Conservation (phyloP, 2,113 vertebrate species). For the Hymenochirus boettgeri region DNA sequence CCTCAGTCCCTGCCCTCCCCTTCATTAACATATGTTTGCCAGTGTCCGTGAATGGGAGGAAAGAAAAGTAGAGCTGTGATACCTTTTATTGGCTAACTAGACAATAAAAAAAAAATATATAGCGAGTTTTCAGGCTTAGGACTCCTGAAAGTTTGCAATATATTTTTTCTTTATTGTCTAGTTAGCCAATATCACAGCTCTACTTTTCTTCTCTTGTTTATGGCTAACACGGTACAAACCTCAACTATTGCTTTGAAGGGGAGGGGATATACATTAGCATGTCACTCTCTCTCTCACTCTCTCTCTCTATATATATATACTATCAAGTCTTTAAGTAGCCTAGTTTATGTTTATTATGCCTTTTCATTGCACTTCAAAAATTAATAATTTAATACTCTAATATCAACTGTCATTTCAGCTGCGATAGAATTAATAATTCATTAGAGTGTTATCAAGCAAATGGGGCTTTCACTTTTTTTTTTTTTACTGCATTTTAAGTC, state of each 20-base stretch:
- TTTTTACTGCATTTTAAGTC: slow-evolving; percentile 48
- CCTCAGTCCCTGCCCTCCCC: too few relatives aligned
- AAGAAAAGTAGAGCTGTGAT: too few relatives aligned
- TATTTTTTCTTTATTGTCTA: too few relatives aligned
- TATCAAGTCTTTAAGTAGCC: slow-evolving; percentile 49
- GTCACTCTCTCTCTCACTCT: not conserved
- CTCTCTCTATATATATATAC: slow-evolving; percentile 23
- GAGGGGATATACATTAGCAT: not conserved
- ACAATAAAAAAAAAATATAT: too few relatives aligned
- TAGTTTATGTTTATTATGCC: slow-evolving; percentile 63
- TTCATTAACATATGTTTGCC: too few relatives aligned
- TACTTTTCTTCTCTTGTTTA: not conserved
- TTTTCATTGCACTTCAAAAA: slow-evolving; percentile 65
- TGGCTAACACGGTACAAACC: too few relatives aligned
- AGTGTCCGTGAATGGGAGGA: too few relatives aligned
- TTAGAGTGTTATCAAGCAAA: slow-evolving; percentile 78
- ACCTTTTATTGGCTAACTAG: too few relatives aligned
- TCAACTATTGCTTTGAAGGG: too few relatives aligned
- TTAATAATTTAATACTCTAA: slow-evolving; percentile 91
- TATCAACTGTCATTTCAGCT: slow-evolving; percentile 88
- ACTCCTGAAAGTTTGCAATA: too few relatives aligned
- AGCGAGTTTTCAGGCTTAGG: too few relatives aligned
- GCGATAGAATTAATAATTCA: slow-evolving; percentile 91
- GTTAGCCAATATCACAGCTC: too few relatives aligned
- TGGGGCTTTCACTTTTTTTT: slow-evolving; percentile 67